Evolutionary conservation across 2,113 vertebrate genomes (phyloP).

Genomic region (Paralichthys olivaceus): DNA sequence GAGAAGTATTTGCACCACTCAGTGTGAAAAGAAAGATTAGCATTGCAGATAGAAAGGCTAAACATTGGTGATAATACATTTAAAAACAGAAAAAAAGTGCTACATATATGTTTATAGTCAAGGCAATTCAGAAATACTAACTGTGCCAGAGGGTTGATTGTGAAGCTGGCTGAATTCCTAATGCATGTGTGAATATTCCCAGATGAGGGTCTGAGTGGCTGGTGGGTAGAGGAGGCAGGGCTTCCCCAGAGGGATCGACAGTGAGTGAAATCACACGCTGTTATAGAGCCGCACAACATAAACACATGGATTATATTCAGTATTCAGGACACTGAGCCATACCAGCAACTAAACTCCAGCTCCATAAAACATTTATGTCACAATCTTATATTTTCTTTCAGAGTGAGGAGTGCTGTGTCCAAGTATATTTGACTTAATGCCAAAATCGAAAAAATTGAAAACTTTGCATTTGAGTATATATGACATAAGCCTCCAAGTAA

Average conservation of each 20-base stretch:
- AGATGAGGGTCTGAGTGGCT: not conserved
- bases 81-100: not conserved
- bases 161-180: slow-evolving; percentile 15
- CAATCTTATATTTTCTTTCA: not conserved
- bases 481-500: not conserved
- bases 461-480: not conserved
- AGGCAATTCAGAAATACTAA: slow-evolving; percentile 14
- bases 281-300: not conserved
- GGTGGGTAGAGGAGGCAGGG: not conserved
- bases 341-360: not conserved
- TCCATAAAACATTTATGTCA: not conserved
- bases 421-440: not conserved
- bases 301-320: slow-evolving; percentile 8
- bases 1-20: no score
- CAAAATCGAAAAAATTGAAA: not conserved
- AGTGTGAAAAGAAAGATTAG: not conserved
- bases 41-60: no score
- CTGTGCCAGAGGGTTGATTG: slow-evolving; percentile 1
- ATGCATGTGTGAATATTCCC: not conserved
- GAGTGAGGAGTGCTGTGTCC: not conserved
- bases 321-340: not conserved
- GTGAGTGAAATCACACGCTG: not conserved
- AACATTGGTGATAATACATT: not conserved
- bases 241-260: not conserved
- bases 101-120: not conserved